Evolutionary conservation across 2,888 invertebrate genomes (phyloP), one percentile per base, ranked within the genome.

Genomic region (Oscheius myriophilus): DNA sequence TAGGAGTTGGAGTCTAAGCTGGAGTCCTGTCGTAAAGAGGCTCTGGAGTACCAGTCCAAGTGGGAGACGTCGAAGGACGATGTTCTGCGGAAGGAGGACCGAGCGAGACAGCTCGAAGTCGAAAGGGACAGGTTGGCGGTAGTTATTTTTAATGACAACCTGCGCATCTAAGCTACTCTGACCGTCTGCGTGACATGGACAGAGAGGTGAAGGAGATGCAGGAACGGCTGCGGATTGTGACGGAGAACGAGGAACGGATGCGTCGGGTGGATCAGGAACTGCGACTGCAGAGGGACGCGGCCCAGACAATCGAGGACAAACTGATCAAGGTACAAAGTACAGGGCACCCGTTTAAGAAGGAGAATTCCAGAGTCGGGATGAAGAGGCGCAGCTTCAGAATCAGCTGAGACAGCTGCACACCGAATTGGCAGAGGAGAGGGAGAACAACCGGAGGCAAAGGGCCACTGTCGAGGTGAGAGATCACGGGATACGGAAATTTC

Each of bases 141-240:
- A n/a, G n/a, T n/a, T n/a, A n/a, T 61, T 49, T 33, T 33, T 25
- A 25, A 49, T n/a, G 3, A 12, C 26, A 53, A 14, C 14, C 14
- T 25, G 14, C 9, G 6, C 3, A 12, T 43, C 42, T 49, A 11
- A 65, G 70, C n/a, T 67, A 46, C 26, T 57, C 67, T 25, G 65
- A 43, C 16, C 33, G 58, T 7, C 14, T 69, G 18, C 46, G 61
- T 23, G 76, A 74, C 23, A 63, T 74, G 70, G 78, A 74, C 21
- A 54, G 52, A 12, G 74, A 76, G 39, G 23, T 75, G 49, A 63
- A 61, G 49, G 72, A 73, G 42, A 66, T 66, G 18, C 67, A 67
- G 39, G 61, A 61, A 16, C 21, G 67, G 7, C 25, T 53, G 16
- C 39, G 52, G 25, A 18, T 46, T 26, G n/a, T n/a, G 9, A 41